Base-by-base conservation (phyloP, 2,888 invertebrate genomes). In the Linnaemya vulpina region DNA sequence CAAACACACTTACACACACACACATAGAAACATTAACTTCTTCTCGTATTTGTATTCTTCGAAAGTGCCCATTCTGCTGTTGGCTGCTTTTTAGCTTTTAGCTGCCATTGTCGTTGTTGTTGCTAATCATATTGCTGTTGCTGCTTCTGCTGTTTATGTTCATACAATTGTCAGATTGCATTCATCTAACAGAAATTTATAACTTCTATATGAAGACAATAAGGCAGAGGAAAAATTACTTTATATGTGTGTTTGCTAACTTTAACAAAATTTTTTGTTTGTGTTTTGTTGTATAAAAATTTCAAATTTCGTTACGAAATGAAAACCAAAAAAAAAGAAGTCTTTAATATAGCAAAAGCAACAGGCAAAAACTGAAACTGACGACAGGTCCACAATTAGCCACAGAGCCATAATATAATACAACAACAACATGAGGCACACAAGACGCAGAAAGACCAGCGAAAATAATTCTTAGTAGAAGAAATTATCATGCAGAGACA, bases 361-460 rank as follows among this genome's bases (percentile, higher is more conserved):
- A 30, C 30, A 35, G 13, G 73, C 49, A 51, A 70, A 63, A 55
- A 86, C 82, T 65, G 38, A 76, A 88, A 88, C 87, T 89, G 91
- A 90, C 90, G 90, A 90, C 90, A 90, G 91, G 90, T 90, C 90
- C 89, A 90, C 91, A 90, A 90, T 90, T 90, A 91, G 91, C 90
- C 87, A 88, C 86, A 86, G 86, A 88, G 82, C 83, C 84, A 87
- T 85, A 86, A 80, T 86, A 83, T 81, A 82, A 79, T 58, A 83
- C 68, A 86, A 62, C 62, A 78, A 46, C 43, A 73, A 73, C 38
- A 73, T 58, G 17, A 73, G 58, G 40, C 55, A 71, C 30, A 70
- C 25, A 30, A 63, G 20, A 35, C 46, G 55, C 81, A 73, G 49
- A 30, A 71, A 22, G 58, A 60, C 7, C 43, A 30, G 25, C 25